phyloP scores from a whole-genome alignment of 2,113 vertebrate species.

The Coreoperca whiteheadi region DNA sequence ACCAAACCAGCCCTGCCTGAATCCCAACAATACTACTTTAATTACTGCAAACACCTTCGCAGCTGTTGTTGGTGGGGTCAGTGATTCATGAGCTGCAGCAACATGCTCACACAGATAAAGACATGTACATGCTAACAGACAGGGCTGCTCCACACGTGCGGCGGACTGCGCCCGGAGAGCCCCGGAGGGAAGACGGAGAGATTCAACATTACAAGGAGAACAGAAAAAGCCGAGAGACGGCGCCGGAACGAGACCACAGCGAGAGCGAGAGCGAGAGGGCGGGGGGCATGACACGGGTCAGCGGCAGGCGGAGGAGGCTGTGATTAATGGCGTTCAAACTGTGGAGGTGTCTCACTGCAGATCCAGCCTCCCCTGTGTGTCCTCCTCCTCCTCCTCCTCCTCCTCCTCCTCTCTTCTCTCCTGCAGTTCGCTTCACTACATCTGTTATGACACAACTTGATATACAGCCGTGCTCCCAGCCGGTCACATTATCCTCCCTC shows the following conservation, averaged over 20 bases:
- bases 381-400: conserved; percentile 32
- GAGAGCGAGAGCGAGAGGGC: neutral
- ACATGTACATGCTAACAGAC: neutral
- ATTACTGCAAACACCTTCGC: too few species aligned
- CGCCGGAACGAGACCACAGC: neutral
- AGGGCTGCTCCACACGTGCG: neutral
- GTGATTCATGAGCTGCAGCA: neutral
- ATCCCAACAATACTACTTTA: too few species aligned
- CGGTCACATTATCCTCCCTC: conserved; percentile 19
- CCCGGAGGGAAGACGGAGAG: neutral
- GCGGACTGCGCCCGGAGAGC: neutral
- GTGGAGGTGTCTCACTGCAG: conserved; percentile 53
- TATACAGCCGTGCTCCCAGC: neutral
- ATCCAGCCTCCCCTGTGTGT: conserved; percentile 20
- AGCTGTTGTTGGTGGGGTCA: neutral
- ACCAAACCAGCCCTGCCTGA: too few species aligned
- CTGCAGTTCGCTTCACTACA: conserved; percentile 15
- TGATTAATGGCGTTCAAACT: conserved; percentile 33
- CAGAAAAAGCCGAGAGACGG: neutral
- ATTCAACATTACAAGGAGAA: neutral
- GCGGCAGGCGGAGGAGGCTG: conserved; percentile 9
- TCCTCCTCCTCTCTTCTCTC: conserved; percentile 6
- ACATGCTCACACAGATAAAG: neutral
- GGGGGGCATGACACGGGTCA: conserved; percentile 3
- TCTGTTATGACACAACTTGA: conserved; percentile 19